Evolutionary conservation across 2,113 vertebrate genomes (phyloP), one percentile per base, ranked within the genome.

Genomic region (Megalops atlanticus): DNA sequence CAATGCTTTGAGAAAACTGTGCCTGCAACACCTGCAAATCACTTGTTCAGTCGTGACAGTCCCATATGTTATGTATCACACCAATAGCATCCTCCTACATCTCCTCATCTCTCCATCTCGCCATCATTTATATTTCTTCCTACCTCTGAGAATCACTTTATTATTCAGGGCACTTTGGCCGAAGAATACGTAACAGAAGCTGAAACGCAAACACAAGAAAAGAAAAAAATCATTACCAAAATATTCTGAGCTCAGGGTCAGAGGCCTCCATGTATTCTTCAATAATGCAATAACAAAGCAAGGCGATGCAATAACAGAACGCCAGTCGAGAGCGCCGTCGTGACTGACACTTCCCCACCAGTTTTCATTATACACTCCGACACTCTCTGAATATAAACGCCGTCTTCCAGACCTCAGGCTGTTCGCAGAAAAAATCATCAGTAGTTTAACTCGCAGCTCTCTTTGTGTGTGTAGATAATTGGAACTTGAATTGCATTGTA

Each of bases 71-170:
- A n/a, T n/a, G n/a, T n/a, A n/a, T n/a, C 11, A 0, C 7, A 21
- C 58, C 24, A 4, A 27, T 10, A 64, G 49, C n/a, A 10, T 64
- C 58, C 58, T 64, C 8, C 58, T 18, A 58, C 21, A 64, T n/a
- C 8, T 64, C 58, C 58, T n/a, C 24, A 8, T 31, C 58, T 64
- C n/a, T 10, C 58, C 31, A 31, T 24, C 58, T 11, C 58, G 8
- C 58, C 58, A 64, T 64, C 58, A 64, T 64, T 64, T 27, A 64
- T 64, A 64, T 64, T 64, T 64, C 58, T 8, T 31, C n/a, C n/a
- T 31, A 10, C 58, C 58, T 18, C 58, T 10, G 24, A n/a, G 58
- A 64, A 31, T 31, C n/a, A 31, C 24, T 64, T 64, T 64, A 64
- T 64, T 64, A 64, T 64, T 64, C 58, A 64, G 27, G 58, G n/a